Percentiles rank a stretch among this genome's conserved stretches.
phyloP scores from a whole-genome alignment of 1,140 invertebrate genomes.

The Drosophila malerkotliana region DNA sequence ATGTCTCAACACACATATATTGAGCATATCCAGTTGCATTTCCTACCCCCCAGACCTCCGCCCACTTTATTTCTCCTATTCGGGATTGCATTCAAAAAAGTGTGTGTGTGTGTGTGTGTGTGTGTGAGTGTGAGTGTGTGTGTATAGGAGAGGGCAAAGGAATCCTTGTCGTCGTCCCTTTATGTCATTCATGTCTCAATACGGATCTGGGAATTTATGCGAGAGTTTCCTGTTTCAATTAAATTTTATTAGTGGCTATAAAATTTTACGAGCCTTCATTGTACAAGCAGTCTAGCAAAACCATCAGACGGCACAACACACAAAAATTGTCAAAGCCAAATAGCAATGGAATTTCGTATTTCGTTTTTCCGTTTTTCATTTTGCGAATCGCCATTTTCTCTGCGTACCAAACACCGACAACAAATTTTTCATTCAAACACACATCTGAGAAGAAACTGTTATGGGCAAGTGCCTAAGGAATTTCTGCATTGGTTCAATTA shows the following conservation, averaged over 20 bases:
- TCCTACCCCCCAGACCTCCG: constrained; percentile 45
- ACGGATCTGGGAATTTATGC: constrained; percentile 68
- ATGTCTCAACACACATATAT: constrained; percentile 30
- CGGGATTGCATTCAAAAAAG: constrained; percentile 16
- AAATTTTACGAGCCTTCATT: constrained; percentile 78
- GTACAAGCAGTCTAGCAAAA: constrained; percentile 28
- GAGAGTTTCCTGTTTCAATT: constrained; percentile 82
- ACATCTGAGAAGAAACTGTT: constrained; percentile 7
- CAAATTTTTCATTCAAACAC: constrained; percentile 7
- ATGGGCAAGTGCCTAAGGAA: constrained; percentile 37
- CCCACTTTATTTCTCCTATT: constrained; percentile 29
- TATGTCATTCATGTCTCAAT: constrained; percentile 48
- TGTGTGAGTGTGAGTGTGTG: background rate
- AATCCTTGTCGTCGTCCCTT: constrained; percentile 40
- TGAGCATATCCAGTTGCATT: constrained; percentile 75
- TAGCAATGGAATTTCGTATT: constrained; percentile 48
- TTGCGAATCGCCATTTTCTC: constrained; percentile 17
- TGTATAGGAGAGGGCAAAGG: constrained; percentile 1
- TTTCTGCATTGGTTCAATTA: constrained; percentile 56
- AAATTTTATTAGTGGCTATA: constrained; percentile 76
- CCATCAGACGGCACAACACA: constrained; percentile 18
- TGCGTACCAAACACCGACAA: constrained; percentile 12
- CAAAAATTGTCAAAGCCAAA: constrained; percentile 61
- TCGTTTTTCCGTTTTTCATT: constrained; percentile 4
- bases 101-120: background rate